Evolutionary conservation across 2,113 vertebrate genomes (phyloP).

Genomic region (Rattus rattus): DNA sequence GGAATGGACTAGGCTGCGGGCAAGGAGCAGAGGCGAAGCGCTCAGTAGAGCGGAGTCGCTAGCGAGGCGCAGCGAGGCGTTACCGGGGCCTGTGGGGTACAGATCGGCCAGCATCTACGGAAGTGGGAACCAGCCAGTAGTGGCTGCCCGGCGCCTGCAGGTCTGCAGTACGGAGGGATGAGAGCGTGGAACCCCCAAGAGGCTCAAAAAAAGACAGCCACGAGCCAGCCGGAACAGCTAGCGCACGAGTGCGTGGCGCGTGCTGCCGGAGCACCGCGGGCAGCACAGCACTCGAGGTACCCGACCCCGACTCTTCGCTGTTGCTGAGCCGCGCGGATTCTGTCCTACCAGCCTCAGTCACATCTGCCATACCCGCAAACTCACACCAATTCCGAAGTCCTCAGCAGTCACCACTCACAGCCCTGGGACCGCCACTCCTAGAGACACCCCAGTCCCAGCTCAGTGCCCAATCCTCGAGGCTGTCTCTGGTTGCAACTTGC

Average conservation of each 20-base stretch:
- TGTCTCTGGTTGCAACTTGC: background rate
- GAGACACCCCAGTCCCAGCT: background rate
- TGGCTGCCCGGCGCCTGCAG: background rate
- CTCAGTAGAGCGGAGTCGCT: background rate
- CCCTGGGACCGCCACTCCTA: background rate
- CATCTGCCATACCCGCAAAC: background rate
- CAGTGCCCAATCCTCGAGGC: background rate
- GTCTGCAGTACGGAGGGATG: background rate
- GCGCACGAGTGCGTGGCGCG: background rate
- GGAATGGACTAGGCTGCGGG: accelerated
- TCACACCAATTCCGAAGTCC: background rate
- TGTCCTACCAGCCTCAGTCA: background rate
- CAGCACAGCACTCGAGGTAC: background rate
- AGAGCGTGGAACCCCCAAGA: background rate
- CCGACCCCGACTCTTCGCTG: too few species aligned
- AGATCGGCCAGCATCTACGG: background rate
- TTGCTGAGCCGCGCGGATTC: background rate
- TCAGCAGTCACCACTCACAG: background rate
- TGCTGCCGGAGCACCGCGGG: background rate
- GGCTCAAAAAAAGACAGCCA: background rate
- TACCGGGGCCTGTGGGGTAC: background rate
- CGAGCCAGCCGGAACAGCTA: background rate
- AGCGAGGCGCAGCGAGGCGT: background rate
- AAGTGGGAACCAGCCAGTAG: background rate
- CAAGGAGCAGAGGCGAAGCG: too few species aligned